Percentiles rank a stretch among this genome's conserved stretches.
Evolutionary conservation across 2,113 vertebrate genomes (phyloP).

Genomic region (Pristiophorus japonicus): DNA sequence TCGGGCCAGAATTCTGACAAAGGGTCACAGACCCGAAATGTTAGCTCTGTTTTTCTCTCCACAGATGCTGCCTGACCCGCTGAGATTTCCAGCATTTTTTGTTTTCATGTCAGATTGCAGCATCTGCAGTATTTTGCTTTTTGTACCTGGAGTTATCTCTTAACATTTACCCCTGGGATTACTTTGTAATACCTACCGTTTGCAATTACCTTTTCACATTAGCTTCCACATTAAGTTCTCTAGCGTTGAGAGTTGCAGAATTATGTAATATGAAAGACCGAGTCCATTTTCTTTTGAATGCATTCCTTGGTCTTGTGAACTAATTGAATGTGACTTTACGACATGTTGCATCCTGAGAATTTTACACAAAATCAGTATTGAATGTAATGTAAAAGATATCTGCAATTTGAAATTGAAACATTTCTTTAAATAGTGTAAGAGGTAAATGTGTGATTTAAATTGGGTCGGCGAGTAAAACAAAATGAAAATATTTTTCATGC

Average conservation of each 20-base stretch:
- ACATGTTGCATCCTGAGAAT: neutral
- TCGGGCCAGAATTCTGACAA: too few species aligned
- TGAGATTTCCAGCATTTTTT: too few species aligned
- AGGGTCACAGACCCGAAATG: too few species aligned
- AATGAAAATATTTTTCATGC: neutral
- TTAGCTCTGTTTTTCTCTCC: too few species aligned
- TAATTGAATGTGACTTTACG: neutral
- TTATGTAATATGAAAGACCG: neutral
- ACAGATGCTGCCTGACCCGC: too few species aligned
- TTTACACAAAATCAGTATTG: neutral
- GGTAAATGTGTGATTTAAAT: neutral
- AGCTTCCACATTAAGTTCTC: neutral
- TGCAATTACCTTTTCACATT: neutral
- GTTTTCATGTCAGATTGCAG: too few species aligned
- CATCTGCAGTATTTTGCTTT: too few species aligned
- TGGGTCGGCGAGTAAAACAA: neutral
- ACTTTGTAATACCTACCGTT: neutral
- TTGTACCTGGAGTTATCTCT: too few species aligned
- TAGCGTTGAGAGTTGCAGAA: neutral
- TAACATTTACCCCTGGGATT: neutral
- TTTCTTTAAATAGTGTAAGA: neutral
- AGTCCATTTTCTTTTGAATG: neutral
- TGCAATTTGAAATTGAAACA: neutral
- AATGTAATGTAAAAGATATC: neutral
- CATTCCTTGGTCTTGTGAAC: neutral